phyloP scores from a whole-genome alignment of 2,888 invertebrate genomes.

The Tenthredo notha region DNA sequence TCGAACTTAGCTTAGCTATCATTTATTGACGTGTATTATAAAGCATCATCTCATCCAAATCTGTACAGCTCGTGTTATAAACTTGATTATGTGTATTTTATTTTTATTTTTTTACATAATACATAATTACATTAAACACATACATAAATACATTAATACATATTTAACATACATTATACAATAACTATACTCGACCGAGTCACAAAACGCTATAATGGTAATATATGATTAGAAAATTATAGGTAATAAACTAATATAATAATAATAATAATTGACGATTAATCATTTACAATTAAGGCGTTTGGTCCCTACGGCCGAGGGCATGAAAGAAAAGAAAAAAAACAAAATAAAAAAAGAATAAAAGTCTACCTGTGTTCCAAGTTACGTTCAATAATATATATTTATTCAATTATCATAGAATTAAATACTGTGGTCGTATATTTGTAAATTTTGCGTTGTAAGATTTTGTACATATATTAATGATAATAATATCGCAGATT shows the following conservation, averaged over 20 bases:
- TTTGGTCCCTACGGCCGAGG: slow-evolving; percentile 26
- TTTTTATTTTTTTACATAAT: slow-evolving; percentile 41
- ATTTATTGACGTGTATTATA: slow-evolving; percentile 55
- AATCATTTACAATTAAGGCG: slow-evolving; percentile 27
- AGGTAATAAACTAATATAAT: slow-evolving; percentile 22
- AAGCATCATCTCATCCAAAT: slow-evolving; percentile 55
- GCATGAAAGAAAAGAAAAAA: background rate
- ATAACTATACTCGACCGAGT: slow-evolving; percentile 27
- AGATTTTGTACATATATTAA: slow-evolving; percentile 78
- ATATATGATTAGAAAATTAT: slow-evolving; percentile 23
- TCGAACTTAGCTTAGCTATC: slow-evolving; percentile 55
- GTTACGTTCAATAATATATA: slow-evolving; percentile 41
- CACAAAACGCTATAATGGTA: slow-evolving; percentile 45
- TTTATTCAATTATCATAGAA: slow-evolving; percentile 60
- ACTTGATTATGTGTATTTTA: slow-evolving; percentile 36
- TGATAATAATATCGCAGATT: slow-evolving; percentile 31
- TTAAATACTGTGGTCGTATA: slow-evolving; percentile 70
- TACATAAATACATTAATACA: background rate
- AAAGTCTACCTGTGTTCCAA: slow-evolving; percentile 49
- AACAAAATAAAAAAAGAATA: background rate
- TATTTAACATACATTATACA: background rate
- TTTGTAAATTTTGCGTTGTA: slow-evolving; percentile 79
- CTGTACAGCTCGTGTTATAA: slow-evolving; percentile 56
- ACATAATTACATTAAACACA: background rate
- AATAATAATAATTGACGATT: slow-evolving; percentile 20